These are phyloP conservation scores for Alectoris magna DNA, from an alignment of 2,797 vertebrate species.

Conservation along the genomic window DNA sequence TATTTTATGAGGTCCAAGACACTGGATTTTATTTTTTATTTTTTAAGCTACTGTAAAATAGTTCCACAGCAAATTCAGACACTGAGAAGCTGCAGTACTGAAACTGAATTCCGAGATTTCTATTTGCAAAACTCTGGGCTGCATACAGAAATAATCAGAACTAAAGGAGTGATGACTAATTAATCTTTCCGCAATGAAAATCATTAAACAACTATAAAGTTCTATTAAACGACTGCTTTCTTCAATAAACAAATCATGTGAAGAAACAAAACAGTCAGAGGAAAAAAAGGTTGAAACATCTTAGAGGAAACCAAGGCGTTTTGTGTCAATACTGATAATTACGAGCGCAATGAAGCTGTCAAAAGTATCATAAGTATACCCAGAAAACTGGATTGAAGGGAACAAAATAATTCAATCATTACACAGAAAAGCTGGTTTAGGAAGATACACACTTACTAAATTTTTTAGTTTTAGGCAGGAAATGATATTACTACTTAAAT, in stretches of 20 bases:
- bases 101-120: neutral
- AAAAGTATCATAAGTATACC: neutral
- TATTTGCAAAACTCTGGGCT: neutral
- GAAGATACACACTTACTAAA: neutral
- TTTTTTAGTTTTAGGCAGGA: neutral
- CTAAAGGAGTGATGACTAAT: neutral
- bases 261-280: neutral
- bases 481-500: neutral
- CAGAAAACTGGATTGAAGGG: neutral
- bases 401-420: neutral
- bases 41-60: neutral
- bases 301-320: neutral
- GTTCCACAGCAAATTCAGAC: neutral
- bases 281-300: neutral
- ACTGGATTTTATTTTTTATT: neutral
- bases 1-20: neutral
- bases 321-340: slow-evolving; percentile 18
- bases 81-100: neutral
- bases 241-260: neutral
- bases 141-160: neutral
- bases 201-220: neutral
- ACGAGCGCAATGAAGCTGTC: slow-evolving; percentile 24
- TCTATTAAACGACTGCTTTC: neutral
- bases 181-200: neutral
- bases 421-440: neutral